Base-by-base conservation (phyloP, 2,113 vertebrate genomes). In the Scartelaos histophorus region DNA sequence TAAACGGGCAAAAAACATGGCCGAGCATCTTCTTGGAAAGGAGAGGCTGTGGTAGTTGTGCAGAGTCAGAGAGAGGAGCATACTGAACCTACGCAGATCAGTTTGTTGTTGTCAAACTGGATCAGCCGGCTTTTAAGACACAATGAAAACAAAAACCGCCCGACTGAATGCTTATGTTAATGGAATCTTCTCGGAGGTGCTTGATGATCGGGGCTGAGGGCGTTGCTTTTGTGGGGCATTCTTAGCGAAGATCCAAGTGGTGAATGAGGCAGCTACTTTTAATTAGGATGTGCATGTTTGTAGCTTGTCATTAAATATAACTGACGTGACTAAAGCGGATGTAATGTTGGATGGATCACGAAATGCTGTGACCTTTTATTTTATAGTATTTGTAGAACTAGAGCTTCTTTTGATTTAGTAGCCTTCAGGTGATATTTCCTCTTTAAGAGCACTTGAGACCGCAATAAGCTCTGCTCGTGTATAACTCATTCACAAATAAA, bases 31-130 rank as follows among this genome's bases (percentile, higher is more conserved):
- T 9, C 58, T 34, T 17, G 6, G 19, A 54, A 54, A 54, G 51
- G 9, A n/a, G 12, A 24, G 21, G 21, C n/a, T 57, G 2, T 57
- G 56, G 56, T 5, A 57, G 21, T 22, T 54, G n/a, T 17, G 13
- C 51, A 19, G 10, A 61, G 58, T 17, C 13, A 64, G 61, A 43
- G 34, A 64, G 25, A 64, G 34, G 61, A 38, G 61, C 43, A 34
- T 43, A 64, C 4, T 21, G 51, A 71, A 34, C 65, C 45, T n/a
- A 21, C 51, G 19, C n/a, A 9, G 13, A 46, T 25, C 58, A 53
- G 11, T 64, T 58, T 66, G 74, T 56, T 81, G 71, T 74, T 74
- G 82, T 65, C 24, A 1, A 73, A 74, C 87, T 62, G 70, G 85
- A 69, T 29, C 2, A 5, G 70, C 85, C 56, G 84, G 80, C 75